Conservation (phyloP, 2,888 invertebrate species). For the Xestia rhomboidea region DNA sequence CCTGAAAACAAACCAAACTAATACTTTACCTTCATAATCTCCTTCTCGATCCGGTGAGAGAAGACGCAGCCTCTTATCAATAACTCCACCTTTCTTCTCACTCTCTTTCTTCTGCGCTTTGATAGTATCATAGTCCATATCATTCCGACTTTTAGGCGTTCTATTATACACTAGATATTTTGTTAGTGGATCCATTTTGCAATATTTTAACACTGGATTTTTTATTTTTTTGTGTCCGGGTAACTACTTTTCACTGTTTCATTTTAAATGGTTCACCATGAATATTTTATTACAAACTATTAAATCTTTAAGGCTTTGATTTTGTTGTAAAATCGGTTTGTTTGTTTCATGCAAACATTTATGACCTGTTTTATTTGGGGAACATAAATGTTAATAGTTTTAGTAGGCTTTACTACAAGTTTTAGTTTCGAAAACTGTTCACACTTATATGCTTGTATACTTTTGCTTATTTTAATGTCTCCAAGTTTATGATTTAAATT, state of each 20-base stretch:
- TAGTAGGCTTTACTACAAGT: neutral
- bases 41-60: constrained; percentile 82
- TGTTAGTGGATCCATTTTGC: constrained; percentile 83
- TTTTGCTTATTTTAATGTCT: neutral
- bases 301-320: constrained; percentile 8
- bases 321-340: neutral
- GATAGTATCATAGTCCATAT: constrained; percentile 82
- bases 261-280: constrained; percentile 11
- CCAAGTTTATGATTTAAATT: neutral
- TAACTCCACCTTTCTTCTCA: constrained; percentile 63
- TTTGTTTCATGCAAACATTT: neutral
- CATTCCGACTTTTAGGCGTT: constrained; percentile 80
- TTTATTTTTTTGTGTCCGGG: neutral
- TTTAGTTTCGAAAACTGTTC: neutral
- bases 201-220: constrained; percentile 29
- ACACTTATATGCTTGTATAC: neutral
- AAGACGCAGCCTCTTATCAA: constrained; percentile 81
- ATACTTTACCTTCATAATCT: constrained; percentile 80
- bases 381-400: constrained; percentile 12
- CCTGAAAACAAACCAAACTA: neutral
- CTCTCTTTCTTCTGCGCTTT: constrained; percentile 77
- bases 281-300: constrained; percentile 22
- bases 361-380: constrained; percentile 17
- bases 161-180: constrained; percentile 85
- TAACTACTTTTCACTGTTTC: constrained; percentile 26